These are phyloP conservation scores for Sericinus montela DNA, from an alignment of 2,888 invertebrate genomes.

Conservation along the genomic window DNA sequence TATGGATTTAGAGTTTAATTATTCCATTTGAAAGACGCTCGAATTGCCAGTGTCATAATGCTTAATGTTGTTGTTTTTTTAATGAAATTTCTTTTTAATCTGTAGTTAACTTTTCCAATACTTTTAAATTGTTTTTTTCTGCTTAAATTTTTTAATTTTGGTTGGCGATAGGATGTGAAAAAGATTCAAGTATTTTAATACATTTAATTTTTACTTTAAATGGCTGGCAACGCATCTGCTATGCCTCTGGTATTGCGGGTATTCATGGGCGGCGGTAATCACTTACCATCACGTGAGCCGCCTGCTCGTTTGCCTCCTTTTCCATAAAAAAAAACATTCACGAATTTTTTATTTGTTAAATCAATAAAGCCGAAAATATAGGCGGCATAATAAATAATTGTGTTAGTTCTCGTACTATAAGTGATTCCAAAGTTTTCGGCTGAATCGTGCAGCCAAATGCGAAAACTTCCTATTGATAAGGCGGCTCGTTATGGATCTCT, in stretches of 20 bases:
- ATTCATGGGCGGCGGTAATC: no score
- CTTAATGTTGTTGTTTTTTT: slow-evolving; percentile 2
- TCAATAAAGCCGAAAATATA: background rate
- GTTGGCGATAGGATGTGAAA: no score
- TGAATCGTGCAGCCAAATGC: slow-evolving; percentile 1
- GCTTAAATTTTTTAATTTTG: no score
- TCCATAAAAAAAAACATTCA: no score
- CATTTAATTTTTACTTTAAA: no score
- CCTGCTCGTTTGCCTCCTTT: no score
- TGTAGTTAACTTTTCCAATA: background rate
- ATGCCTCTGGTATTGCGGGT: no score
- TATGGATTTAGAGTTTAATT: slow-evolving; percentile 51
- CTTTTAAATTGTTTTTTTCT: background rate
- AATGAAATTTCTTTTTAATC: slow-evolving; percentile 2
- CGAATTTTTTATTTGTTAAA: no score
- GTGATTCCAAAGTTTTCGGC: slow-evolving; percentile 9
- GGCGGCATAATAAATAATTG: slow-evolving; percentile 10
- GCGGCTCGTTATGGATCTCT: slow-evolving; percentile 11
- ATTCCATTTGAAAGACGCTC: slow-evolving; percentile 14
- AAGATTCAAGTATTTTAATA: no score
- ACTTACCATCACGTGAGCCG: no score
- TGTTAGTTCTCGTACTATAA: background rate
- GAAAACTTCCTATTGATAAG: slow-evolving; percentile 13
- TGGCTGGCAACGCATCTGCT: no score
- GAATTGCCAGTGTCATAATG: slow-evolving; percentile 6